These are phyloP conservation scores for Synanthedon formicaeformis DNA, from an alignment of 2,888 invertebrate genomes.

Conservation along the genomic window DNA sequence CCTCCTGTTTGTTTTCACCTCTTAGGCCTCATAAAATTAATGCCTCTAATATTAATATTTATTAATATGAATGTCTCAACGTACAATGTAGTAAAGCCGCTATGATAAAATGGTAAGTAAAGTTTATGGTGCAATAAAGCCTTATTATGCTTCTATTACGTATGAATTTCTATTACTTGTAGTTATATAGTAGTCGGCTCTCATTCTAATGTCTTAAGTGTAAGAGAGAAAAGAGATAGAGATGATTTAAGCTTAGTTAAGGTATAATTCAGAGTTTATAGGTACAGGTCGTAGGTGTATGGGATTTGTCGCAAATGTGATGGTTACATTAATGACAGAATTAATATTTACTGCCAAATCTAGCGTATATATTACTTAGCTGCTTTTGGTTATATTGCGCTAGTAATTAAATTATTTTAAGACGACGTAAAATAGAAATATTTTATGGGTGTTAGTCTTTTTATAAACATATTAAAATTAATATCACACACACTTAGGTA, in stretches of 20 bases:
- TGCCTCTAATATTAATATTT: constrained; percentile 60
- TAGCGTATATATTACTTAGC: no score
- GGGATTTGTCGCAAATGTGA: not conserved
- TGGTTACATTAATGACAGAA: not conserved
- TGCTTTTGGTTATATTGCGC: no score
- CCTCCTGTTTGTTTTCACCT: constrained; percentile 51
- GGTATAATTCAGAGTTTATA: not conserved
- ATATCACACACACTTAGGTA: no score
- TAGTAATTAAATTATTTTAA: no score
- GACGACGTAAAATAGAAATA: no score
- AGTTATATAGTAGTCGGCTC: constrained; percentile 14
- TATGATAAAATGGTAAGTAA: constrained; percentile 56
- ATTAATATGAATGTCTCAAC: constrained; percentile 51
- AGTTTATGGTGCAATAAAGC: constrained; percentile 57
- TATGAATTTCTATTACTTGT: constrained; percentile 33
- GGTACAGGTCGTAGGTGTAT: not conserved
- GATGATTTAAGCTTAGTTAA: constrained; percentile 3
- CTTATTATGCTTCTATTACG: constrained; percentile 32
- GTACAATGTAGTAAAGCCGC: constrained; percentile 37
- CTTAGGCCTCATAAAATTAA: constrained; percentile 64
- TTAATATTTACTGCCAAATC: not conserved
- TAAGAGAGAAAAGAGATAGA: constrained; percentile 7
- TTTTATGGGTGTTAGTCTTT: no score
- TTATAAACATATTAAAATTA: no score
- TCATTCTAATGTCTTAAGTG: constrained; percentile 13